Percentiles rank a stretch among this genome's conserved stretches.
phyloP scores from a whole-genome alignment of 2,113 vertebrate species.

The Speoplatyrhinus poulsoni region DNA sequence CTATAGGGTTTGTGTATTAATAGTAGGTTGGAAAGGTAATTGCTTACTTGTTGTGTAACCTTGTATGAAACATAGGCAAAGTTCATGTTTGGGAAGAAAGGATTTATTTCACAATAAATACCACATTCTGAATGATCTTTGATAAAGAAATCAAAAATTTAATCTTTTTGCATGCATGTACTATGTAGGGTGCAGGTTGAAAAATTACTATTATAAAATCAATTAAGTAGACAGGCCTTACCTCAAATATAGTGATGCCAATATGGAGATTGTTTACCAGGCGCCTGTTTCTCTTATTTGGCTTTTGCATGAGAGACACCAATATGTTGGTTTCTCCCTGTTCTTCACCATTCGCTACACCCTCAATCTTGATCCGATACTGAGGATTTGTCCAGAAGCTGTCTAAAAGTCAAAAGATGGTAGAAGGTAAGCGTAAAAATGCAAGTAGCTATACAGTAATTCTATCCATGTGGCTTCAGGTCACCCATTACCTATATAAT shows the following conservation, averaged over 20 bases:
- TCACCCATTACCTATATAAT: conserved; percentile 39
- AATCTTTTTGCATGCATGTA: background rate
- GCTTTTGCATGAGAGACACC: conserved; percentile 73
- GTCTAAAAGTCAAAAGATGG: conserved; percentile 18
- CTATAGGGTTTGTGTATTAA: background rate
- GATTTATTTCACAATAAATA: background rate
- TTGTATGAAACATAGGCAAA: conserved; percentile 31
- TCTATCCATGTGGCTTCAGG: background rate
- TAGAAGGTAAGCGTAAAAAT: background rate
- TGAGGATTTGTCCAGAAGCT: conserved; percentile 72
- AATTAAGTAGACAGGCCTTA: conserved; percentile 25
- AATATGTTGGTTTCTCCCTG: conserved; percentile 47
- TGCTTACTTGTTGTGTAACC: conserved; percentile 65
- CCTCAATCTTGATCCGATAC: conserved; percentile 51
- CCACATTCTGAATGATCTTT: background rate
- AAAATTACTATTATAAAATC: background rate
- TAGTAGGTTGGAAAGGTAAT: background rate
- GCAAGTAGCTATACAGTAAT: background rate
- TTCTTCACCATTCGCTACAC: background rate
- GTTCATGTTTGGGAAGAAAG: conserved; percentile 9
- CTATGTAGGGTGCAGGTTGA: background rate
- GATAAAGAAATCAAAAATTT: background rate
- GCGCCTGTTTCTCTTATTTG: conserved; percentile 65
- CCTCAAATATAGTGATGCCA: conserved; percentile 66
- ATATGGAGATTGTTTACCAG: conserved; percentile 54